These are phyloP conservation scores for Ailuropoda melanoleuca DNA, from an alignment of 2,113 vertebrate genomes.

Conservation along the genomic window DNA sequence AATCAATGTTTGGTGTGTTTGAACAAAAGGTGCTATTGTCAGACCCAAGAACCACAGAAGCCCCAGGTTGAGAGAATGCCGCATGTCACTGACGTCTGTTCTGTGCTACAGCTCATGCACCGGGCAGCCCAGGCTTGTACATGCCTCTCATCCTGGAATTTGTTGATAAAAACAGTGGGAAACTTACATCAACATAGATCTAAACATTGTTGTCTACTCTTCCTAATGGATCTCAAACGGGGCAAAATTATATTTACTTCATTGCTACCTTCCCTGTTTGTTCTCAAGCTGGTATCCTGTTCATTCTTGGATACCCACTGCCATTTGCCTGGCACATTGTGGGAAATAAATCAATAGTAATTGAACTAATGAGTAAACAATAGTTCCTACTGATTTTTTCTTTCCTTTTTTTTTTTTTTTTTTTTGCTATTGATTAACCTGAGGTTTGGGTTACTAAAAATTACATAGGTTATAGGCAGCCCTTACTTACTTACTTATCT, in stretches of 20 bases:
- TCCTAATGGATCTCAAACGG: background rate
- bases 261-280: background rate
- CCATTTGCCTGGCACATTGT: background rate
- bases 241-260: background rate
- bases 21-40: background rate
- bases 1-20: background rate
- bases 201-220: background rate
- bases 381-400: background rate
- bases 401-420: background rate
- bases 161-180: background rate
- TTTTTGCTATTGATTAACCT: background rate
- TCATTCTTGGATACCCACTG: background rate
- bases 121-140: rapidly evolving
- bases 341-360: background rate
- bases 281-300: background rate
- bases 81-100: background rate
- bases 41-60: background rate
- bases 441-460: background rate
- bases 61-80: background rate
- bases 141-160: background rate
- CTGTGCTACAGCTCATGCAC: background rate
- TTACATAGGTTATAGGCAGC: background rate
- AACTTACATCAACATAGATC: background rate
- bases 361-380: background rate
- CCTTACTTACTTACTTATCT: background rate